phyloP scores from a whole-genome alignment of 1,140 invertebrate species.

The Atta cephalotes region DNA sequence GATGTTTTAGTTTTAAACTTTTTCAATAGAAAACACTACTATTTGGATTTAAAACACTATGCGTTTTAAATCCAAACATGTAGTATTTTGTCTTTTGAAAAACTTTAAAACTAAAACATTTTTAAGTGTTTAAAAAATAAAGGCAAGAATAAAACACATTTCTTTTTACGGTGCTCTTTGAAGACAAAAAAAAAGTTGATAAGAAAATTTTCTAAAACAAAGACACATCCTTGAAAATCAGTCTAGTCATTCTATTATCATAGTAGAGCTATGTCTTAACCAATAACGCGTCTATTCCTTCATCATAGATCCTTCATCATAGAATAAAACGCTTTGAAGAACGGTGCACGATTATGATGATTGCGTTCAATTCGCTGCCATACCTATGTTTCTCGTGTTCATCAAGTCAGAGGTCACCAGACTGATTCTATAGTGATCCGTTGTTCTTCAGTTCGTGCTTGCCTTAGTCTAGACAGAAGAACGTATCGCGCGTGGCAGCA shows the following conservation, averaged over 20 bases:
- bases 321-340: constrained; percentile 20
- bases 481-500: constrained; percentile 5
- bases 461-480: constrained; percentile 35
- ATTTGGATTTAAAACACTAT: too few relatives aligned
- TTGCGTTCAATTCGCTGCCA: constrained; percentile 29
- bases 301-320: neutral
- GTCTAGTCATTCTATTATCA: constrained; percentile 6
- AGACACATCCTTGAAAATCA: constrained; percentile 8
- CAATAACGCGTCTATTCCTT: constrained; percentile 18
- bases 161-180: neutral
- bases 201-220: neutral
- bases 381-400: constrained; percentile 41
- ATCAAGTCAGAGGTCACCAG: constrained; percentile 61
- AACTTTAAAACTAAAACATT: too few relatives aligned
- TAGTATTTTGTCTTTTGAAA: too few relatives aligned
- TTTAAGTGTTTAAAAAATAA: too few relatives aligned
- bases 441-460: constrained; percentile 23
- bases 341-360: constrained; percentile 48
- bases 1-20: too few relatives aligned
- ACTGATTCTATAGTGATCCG: constrained; percentile 53
- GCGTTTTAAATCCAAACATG: too few relatives aligned
- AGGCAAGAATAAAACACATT: too few relatives aligned
- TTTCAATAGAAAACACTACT: too few relatives aligned
- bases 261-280: constrained; percentile 7
- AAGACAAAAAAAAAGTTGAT: neutral